Conservation (phyloP, 1,140 invertebrate genomes). For the Plodia interpunctella region DNA sequence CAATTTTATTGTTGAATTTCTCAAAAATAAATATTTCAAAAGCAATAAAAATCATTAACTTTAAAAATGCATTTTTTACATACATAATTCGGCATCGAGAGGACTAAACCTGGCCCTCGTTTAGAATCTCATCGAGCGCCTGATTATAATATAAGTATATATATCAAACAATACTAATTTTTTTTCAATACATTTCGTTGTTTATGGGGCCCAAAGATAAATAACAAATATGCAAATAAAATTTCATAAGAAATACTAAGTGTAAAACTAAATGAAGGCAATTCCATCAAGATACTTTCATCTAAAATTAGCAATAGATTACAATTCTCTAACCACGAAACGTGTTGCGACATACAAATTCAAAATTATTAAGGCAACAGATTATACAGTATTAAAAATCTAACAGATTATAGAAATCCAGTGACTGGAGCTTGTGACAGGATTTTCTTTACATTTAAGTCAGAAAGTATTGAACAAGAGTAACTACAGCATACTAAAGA, state of each 20-base stretch:
- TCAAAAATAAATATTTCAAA: constrained; percentile 16
- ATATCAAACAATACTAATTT: not conserved
- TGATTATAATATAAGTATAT: not conserved
- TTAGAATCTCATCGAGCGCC: constrained; percentile 14
- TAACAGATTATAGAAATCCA: constrained; percentile 20
- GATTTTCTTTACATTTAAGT: not conserved
- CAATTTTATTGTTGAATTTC: constrained; percentile 25
- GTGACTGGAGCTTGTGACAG: not conserved
- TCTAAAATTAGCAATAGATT: constrained; percentile 43
- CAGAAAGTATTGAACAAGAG: not conserved
- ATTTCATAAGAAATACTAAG: no score
- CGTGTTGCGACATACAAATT: constrained; percentile 39
- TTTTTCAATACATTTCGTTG: constrained; percentile 9
- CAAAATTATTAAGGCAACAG: constrained; percentile 59
- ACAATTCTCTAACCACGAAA: constrained; percentile 36
- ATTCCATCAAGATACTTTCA: constrained; percentile 41
- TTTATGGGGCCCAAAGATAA: not conserved
- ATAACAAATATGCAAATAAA: no score
- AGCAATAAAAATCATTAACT: constrained; percentile 35
- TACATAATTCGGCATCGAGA: constrained; percentile 53
- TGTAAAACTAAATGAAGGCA: constrained; percentile 37
- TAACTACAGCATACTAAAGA: not conserved
- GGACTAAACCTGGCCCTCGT: constrained; percentile 30
- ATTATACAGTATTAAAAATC: constrained; percentile 25
- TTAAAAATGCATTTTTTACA: constrained; percentile 29